Evolutionary conservation across 2,888 invertebrate genomes (phyloP).

Genomic region (Brachyopa scutellaris): DNA sequence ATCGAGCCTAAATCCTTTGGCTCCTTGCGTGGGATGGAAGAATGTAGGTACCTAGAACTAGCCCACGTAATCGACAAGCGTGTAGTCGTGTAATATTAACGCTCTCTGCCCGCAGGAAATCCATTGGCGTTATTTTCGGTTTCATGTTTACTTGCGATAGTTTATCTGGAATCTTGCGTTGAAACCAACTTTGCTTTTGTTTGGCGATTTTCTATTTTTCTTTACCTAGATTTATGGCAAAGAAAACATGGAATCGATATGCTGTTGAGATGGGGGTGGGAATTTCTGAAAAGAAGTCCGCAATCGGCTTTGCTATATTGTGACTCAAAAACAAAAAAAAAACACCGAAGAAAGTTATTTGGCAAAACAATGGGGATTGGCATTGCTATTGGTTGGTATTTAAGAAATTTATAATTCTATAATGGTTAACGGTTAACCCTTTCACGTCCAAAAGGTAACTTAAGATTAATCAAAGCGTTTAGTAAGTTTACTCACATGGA

Average conservation of each 20-base stretch:
- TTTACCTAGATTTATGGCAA: constrained; percentile 34
- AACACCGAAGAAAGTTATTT: too few relatives aligned
- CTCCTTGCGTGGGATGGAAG: not conserved
- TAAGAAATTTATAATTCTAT: too few relatives aligned
- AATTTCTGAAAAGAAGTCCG: too few relatives aligned
- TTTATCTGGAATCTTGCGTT: constrained; percentile 62
- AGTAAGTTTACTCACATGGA: too few relatives aligned
- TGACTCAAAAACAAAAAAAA: too few relatives aligned
- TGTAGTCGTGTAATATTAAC: constrained; percentile 47
- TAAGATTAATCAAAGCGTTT: too few relatives aligned
- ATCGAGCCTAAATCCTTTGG: constrained; percentile 37
- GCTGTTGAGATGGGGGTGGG: not conserved
- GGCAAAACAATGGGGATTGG: too few relatives aligned
- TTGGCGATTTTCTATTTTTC: constrained; percentile 17
- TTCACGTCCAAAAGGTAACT: too few relatives aligned
- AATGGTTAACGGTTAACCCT: too few relatives aligned
- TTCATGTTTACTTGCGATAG: constrained; percentile 63
- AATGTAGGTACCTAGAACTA: not conserved
- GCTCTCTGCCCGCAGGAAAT: constrained; percentile 43
- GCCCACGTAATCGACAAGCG: constrained; percentile 43
- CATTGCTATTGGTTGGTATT: too few relatives aligned
- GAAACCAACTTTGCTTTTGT: constrained; percentile 49
- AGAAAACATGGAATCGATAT: constrained; percentile 24
- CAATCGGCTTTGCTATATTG: too few relatives aligned
- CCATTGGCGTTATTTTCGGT: constrained; percentile 58